phyloP scores from a whole-genome alignment of 2,797 vertebrate species.

The Zenarchopterus dispar region DNA sequence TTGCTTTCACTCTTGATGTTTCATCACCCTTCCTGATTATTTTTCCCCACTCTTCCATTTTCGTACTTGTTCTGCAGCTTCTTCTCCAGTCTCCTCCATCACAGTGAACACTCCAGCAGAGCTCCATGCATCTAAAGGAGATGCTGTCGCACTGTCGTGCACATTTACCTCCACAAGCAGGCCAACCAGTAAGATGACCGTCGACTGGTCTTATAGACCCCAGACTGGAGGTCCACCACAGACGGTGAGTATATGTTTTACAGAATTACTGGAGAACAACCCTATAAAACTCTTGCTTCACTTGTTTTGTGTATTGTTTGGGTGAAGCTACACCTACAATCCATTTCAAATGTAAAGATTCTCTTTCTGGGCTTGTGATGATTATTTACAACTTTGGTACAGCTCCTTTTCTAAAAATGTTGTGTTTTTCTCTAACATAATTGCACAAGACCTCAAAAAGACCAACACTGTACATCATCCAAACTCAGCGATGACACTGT shows the following conservation, averaged over 20 bases:
- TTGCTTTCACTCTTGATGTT: neutral
- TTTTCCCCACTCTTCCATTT: neutral
- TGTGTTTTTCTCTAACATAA: no score
- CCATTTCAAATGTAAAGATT: no score
- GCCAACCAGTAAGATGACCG: conserved; percentile 82
- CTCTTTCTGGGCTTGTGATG: no score
- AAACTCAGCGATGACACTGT: no score
- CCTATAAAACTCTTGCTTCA: neutral
- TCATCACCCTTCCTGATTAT: neutral
- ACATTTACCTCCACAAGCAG: conserved; percentile 84
- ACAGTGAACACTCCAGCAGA: conserved; percentile 65
- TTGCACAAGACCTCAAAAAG: neutral
- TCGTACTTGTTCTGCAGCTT: conserved; percentile 28
- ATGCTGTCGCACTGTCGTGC: conserved; percentile 83
- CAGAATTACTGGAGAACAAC: neutral
- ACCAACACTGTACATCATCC: neutral
- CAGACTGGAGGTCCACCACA: conserved; percentile 79
- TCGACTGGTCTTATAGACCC: conserved; percentile 90
- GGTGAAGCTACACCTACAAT: no score
- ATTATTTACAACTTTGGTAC: no score
- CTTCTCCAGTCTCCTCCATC: conserved; percentile 55
- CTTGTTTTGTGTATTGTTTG: neutral
- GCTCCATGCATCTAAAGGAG: conserved; percentile 79
- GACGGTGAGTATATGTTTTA: conserved; percentile 56
- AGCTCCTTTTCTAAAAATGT: no score